A percentile compares a stretch with the other conserved stretches of the same genome.
These are phyloP conservation scores for Sarotherodon lohbergeri DNA, from an alignment of 2,113 vertebrate species.

Conservation along the genomic window DNA sequence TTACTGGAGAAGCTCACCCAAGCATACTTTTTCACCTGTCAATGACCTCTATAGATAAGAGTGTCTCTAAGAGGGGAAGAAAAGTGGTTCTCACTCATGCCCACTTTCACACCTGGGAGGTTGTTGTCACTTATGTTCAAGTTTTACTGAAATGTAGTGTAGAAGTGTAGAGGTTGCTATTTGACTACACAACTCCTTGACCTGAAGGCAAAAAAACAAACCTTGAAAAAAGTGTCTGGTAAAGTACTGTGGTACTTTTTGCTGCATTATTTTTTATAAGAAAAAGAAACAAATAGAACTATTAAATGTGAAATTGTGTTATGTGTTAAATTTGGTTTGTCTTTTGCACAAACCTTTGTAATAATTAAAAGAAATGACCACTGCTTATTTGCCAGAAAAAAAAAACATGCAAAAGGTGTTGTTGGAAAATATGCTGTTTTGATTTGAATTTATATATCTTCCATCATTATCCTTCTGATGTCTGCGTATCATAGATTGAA, in stretches of 20 bases:
- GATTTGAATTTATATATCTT: background rate
- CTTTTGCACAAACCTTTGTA: background rate
- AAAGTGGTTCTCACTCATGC: background rate
- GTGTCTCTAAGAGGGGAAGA: background rate
- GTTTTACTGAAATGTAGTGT: background rate
- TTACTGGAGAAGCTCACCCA: conserved; percentile 21
- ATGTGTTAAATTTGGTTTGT: background rate
- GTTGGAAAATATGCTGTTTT: background rate
- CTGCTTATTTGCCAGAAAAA: background rate
- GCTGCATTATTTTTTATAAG: background rate
- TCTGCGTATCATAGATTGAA: background rate
- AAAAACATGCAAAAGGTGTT: background rate
- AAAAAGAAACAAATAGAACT: background rate
- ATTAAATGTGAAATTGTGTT: background rate
- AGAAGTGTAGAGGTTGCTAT: background rate
- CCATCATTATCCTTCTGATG: background rate
- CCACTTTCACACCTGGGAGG: background rate
- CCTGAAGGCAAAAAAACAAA: background rate
- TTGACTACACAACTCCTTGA: background rate
- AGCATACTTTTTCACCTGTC: conserved; percentile 23
- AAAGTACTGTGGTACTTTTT: background rate
- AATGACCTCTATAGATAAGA: conserved; percentile 26
- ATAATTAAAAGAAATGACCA: background rate
- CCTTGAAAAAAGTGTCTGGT: background rate
- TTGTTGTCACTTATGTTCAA: background rate